Conservation (phyloP, 1,140 invertebrate species). For the Zaprionus camerounensis region DNA sequence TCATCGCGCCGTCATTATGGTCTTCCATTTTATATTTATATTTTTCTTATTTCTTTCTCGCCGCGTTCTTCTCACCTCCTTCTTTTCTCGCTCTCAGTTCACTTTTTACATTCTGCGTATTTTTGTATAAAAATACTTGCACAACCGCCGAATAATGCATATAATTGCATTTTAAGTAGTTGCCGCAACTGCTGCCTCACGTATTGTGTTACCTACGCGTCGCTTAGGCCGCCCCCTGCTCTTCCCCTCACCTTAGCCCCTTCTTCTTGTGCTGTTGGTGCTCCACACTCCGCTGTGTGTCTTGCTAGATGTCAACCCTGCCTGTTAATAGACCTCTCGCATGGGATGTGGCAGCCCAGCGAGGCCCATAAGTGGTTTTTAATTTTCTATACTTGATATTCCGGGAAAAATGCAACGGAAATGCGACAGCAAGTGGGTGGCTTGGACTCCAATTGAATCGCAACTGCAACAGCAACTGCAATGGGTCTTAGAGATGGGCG, state of each 20-base stretch:
- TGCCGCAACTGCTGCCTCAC: conserved; percentile 52
- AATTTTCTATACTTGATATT: conserved; percentile 70
- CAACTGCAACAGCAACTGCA: background rate
- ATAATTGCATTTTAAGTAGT: conserved; percentile 83
- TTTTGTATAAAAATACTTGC: conserved; percentile 70
- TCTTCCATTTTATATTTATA: conserved; percentile 53
- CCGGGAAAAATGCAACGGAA: conserved; percentile 67
- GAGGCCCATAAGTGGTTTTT: conserved; percentile 58
- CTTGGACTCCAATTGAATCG: conserved; percentile 41
- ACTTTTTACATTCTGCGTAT: conserved; percentile 64
- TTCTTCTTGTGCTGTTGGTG: background rate
- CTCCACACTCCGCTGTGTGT: background rate
- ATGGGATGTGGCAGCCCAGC: background rate
- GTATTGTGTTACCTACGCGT: conserved; percentile 71
- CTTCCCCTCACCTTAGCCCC: background rate
- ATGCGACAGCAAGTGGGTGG: conserved; percentile 72
- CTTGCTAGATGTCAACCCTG: conserved; percentile 43
- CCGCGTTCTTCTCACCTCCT: background rate
- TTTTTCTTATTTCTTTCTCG: conserved; percentile 13
- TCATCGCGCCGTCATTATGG: conserved; percentile 27
- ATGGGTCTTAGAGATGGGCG: too few relatives aligned
- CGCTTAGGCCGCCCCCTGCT: background rate
- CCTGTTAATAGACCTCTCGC: conserved; percentile 49
- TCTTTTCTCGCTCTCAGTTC: background rate
- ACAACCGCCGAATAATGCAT: conserved; percentile 75